Conservation (phyloP, 1,140 invertebrate genomes). For the Carposina sasakii region DNA sequence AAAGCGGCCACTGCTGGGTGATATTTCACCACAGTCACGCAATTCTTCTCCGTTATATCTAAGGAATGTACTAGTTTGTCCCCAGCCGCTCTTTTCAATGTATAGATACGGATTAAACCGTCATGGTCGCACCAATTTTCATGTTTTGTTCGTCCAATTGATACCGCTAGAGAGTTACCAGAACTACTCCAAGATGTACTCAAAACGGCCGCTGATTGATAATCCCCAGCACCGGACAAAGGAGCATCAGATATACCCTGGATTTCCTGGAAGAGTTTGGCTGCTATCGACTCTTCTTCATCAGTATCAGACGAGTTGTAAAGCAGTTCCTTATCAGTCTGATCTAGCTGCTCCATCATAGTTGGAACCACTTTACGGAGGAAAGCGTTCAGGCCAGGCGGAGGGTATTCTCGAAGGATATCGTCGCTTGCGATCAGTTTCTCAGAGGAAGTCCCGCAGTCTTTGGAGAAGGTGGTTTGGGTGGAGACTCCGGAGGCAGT, state of each 20-base stretch:
- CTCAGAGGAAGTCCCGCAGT: constrained; percentile 34
- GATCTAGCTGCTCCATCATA: constrained; percentile 51
- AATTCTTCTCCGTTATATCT: constrained; percentile 52
- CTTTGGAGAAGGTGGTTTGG: constrained; percentile 38
- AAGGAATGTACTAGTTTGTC: constrained; percentile 40
- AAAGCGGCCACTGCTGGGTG: constrained; percentile 48
- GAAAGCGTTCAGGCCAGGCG: constrained; percentile 48
- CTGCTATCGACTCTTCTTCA: constrained; percentile 39
- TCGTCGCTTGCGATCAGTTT: constrained; percentile 32
- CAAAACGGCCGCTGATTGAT: constrained; percentile 27
- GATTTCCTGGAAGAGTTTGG: constrained; percentile 47
- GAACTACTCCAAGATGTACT: constrained; percentile 50
- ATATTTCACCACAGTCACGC: constrained; percentile 46
- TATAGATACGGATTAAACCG: constrained; percentile 49
- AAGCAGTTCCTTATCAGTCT: constrained; percentile 34
- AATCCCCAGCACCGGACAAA: constrained; percentile 36
- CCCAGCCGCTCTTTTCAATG: constrained; percentile 34
- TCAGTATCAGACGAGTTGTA: constrained; percentile 56
- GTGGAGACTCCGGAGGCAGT: constrained; percentile 26
- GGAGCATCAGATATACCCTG: constrained; percentile 26
- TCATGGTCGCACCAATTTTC: constrained; percentile 47
- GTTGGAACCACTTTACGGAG: constrained; percentile 45
- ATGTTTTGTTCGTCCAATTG: constrained; percentile 43
- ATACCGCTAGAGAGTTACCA: constrained; percentile 50
- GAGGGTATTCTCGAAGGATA: constrained; percentile 37